These are phyloP conservation scores for Palythoa grandiflora DNA, from an alignment of 92 coral and sea anemone genomes.

Conservation along the genomic window DNA sequence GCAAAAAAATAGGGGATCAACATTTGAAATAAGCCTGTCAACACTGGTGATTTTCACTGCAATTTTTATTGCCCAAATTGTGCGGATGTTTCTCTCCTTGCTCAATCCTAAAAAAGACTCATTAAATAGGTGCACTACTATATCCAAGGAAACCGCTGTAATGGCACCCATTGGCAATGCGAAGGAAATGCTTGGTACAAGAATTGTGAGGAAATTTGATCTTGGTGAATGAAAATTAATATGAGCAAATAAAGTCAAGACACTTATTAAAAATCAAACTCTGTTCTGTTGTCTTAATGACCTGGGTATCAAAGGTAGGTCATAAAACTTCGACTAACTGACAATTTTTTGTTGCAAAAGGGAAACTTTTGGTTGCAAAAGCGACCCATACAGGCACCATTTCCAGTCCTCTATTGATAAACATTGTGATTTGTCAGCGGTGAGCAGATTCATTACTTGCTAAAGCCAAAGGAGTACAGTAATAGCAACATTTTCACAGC, in stretches of 20 bases:
- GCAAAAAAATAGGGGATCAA: constrained; percentile 27
- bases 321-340: constrained; percentile 23
- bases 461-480: too few relatives aligned
- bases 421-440: too few relatives aligned
- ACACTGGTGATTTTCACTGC: neutral
- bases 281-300: constrained; percentile 7
- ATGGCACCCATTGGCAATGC: constrained; percentile 24
- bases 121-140: neutral
- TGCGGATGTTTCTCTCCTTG: constrained; percentile 10
- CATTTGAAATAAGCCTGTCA: constrained; percentile 9
- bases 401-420: neutral
- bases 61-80: too few relatives aligned
- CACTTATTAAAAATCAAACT: constrained; percentile 2
- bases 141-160: constrained; percentile 18
- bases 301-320: constrained; percentile 32
- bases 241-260: constrained; percentile 25
- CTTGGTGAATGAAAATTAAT: neutral
- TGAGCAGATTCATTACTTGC: too few relatives aligned
- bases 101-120: neutral
- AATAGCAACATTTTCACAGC: too few relatives aligned
- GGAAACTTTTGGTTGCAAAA: constrained; percentile 8
- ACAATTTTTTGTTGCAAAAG: constrained; percentile 23
- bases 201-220: constrained; percentile 1
- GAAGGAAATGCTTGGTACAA: constrained; percentile 13
- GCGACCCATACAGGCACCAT: constrained; percentile 9